Evolutionary conservation across 2,797 vertebrate species (phyloP).

Genomic region (Rhabdophis nuchalis): DNA sequence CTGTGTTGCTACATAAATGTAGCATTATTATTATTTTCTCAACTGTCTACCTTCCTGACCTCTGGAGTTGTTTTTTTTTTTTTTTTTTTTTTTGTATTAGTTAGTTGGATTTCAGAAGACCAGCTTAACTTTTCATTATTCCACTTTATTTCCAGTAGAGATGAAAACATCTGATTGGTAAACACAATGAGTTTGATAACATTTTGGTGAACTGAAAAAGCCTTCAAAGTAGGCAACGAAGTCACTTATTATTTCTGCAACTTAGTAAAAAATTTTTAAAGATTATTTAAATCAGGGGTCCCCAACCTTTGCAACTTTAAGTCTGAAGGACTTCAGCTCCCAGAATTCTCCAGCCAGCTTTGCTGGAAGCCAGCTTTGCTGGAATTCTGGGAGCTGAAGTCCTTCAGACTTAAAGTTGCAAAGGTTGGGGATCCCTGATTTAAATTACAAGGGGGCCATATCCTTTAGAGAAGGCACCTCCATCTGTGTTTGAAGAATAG

Average conservation of each 20-base stretch:
- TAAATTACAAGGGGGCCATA: neutral
- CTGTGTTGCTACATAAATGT: neutral
- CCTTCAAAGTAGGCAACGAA: neutral
- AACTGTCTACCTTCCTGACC: neutral
- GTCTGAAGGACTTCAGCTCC: too few relatives aligned
- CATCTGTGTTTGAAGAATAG: neutral
- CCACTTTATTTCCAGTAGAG: neutral
- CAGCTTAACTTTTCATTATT: neutral
- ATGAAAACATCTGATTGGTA: neutral
- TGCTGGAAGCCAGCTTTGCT: too few relatives aligned
- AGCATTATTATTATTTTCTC: slow-evolving; percentile 20
- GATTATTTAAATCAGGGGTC: neutral
- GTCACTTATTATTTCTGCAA: neutral
- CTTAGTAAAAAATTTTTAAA: neutral
- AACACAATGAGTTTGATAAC: neutral
- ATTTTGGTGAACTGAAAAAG: neutral
- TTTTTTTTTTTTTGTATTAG: neutral
- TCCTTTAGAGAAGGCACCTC: too few relatives aligned
- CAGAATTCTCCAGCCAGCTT: too few relatives aligned
- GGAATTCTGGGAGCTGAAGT: too few relatives aligned
- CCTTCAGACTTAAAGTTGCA: too few relatives aligned
- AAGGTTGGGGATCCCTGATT: too few relatives aligned
- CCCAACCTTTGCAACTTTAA: too few relatives aligned
- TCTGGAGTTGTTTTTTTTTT: neutral
- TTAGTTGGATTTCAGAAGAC: neutral